These are phyloP conservation scores for Heliconius hewitsoni DNA, from an alignment of 1,140 invertebrate genomes.

Conservation along the genomic window DNA sequence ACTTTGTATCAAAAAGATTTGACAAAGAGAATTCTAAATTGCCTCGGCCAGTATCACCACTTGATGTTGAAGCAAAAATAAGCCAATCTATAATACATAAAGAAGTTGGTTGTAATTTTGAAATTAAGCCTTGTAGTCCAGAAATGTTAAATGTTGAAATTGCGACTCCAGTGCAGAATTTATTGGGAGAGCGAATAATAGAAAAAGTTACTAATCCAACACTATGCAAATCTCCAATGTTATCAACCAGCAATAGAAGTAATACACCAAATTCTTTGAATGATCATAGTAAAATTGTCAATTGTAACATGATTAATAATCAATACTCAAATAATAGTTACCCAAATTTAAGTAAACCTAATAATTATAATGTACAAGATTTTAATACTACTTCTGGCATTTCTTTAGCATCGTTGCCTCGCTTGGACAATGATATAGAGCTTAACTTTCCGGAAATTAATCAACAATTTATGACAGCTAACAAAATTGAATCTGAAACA, in stretches of 20 bases:
- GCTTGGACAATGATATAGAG: constrained; percentile 75
- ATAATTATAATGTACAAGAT: constrained; percentile 64
- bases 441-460: constrained; percentile 77
- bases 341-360: constrained; percentile 47
- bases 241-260: constrained; percentile 43
- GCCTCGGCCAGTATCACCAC: constrained; percentile 65
- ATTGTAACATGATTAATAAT: constrained; percentile 65
- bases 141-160: constrained; percentile 75
- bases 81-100: constrained; percentile 81
- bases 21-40: constrained; percentile 43
- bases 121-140: constrained; percentile 80
- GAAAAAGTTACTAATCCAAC: constrained; percentile 72
- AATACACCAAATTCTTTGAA: constrained; percentile 27
- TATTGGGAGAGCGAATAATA: constrained; percentile 67
- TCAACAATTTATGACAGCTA: constrained; percentile 76
- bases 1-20: constrained; percentile 40
- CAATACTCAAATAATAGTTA: constrained; percentile 43
- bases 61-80: constrained; percentile 81
- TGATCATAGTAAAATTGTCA: constrained; percentile 49
- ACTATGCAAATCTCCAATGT: constrained; percentile 44
- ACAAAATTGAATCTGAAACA: constrained; percentile 58
- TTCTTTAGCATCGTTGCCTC: constrained; percentile 70
- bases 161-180: constrained; percentile 65
- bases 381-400: constrained; percentile 69
- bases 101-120: constrained; percentile 81